These are phyloP conservation scores for Dascyllus trimaculatus DNA, from an alignment of 2,113 vertebrate genomes.

Conservation along the genomic window DNA sequence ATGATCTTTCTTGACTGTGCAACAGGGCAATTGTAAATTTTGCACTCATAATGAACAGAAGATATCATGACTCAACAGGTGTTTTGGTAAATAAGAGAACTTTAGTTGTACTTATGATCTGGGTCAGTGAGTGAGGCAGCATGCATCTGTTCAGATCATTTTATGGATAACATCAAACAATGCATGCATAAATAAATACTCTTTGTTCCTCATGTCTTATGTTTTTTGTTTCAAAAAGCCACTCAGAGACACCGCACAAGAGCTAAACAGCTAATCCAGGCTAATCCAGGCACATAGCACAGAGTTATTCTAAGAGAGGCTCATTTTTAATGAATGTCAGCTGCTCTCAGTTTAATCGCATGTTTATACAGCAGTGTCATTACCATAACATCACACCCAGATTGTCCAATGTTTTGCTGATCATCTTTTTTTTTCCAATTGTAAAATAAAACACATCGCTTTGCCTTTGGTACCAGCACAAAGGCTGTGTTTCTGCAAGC, in stretches of 20 bases:
- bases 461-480: neutral
- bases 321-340: constrained; percentile 70
- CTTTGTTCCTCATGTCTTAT: neutral
- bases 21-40: neutral
- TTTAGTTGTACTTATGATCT: constrained; percentile 2
- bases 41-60: neutral
- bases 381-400: constrained; percentile 33
- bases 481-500: too few species aligned
- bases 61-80: neutral
- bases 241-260: constrained; percentile 40
- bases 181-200: constrained; percentile 7
- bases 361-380: constrained; percentile 59
- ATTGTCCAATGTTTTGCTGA: constrained; percentile 3
- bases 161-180: constrained; percentile 31
- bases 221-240: neutral
- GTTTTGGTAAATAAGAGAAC: neutral
- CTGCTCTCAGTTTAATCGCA: constrained; percentile 54
- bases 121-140: constrained; percentile 20
- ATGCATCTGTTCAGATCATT: constrained; percentile 14
- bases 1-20: neutral
- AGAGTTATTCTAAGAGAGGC: constrained; percentile 55
- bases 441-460: neutral
- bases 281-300: constrained; percentile 27
- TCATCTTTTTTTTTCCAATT: constrained; percentile 1
- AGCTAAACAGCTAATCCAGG: constrained; percentile 38